phyloP scores from a whole-genome alignment of 2,888 invertebrate species.

The Lymantria monacha region DNA sequence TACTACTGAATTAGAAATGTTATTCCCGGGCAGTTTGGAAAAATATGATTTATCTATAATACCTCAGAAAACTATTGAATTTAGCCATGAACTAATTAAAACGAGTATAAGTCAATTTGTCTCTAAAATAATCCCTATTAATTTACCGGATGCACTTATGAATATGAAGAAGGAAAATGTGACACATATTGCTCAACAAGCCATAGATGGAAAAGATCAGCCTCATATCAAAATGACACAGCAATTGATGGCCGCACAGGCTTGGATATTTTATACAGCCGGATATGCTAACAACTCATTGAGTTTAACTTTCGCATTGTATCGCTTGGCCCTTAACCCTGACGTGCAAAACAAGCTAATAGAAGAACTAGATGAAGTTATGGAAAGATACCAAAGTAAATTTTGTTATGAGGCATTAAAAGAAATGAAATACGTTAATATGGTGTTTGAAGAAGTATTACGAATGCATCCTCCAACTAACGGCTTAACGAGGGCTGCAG shows the following conservation, averaged over 20 bases:
- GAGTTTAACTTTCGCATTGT: conserved; percentile 51
- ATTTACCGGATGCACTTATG: conserved; percentile 37
- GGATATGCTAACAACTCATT: conserved; percentile 69
- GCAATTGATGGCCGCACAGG: conserved; percentile 55
- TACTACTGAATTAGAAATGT: conserved; percentile 35
- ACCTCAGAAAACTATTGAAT: conserved; percentile 21
- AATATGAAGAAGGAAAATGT: conserved; percentile 21
- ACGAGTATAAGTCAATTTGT: conserved; percentile 16
- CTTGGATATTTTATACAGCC: conserved; percentile 62
- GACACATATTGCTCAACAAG: conserved; percentile 5
- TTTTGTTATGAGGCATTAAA: conserved; percentile 58
- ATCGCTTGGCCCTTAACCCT: conserved; percentile 57
- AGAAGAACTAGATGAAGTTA: conserved; percentile 48
- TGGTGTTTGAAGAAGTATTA: conserved; percentile 50
- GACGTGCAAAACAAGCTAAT: conserved; percentile 54
- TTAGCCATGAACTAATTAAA: conserved; percentile 33
- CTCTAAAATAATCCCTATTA: conserved; percentile 12
- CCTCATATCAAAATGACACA: conserved; percentile 38
- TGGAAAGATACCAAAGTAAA: conserved; percentile 44
- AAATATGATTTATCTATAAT: conserved; percentile 35
- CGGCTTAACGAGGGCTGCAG: conserved; percentile 51
- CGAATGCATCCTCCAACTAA: conserved; percentile 66
- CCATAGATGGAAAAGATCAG: neutral
- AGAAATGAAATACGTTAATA: conserved; percentile 62
- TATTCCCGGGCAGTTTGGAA: conserved; percentile 34